Conservation (phyloP, 2,888 invertebrate genomes). For the Hemithea aestivaria region DNA sequence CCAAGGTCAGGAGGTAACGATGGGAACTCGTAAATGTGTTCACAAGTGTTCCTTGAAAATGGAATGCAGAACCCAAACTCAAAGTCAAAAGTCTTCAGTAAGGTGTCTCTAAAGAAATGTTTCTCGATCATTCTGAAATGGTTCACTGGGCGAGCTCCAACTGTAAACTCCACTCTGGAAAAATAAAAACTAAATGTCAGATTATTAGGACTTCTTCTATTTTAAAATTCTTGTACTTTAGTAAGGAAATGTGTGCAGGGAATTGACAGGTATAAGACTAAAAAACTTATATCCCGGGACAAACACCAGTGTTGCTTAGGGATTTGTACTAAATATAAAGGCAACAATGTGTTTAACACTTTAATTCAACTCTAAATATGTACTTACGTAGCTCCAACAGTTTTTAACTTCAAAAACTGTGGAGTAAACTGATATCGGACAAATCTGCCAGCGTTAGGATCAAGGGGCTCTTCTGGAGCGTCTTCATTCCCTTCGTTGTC, state of each 20-base stretch:
- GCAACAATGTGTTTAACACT: too few relatives aligned
- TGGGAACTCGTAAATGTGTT: slow-evolving; percentile 99
- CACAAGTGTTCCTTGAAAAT: slow-evolving; percentile 97
- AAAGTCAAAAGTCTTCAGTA: slow-evolving; percentile 98
- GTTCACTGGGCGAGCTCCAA: slow-evolving; percentile 94
- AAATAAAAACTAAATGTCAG: neutral
- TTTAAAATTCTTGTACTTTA: too few relatives aligned
- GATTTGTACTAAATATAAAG: too few relatives aligned
- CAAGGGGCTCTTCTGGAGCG: slow-evolving; percentile 80
- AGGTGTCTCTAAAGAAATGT: slow-evolving; percentile 95
- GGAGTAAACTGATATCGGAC: slow-evolving; percentile 99
- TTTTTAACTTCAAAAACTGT: slow-evolving; percentile 96
- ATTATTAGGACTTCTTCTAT: too few relatives aligned
- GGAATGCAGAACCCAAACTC: slow-evolving; percentile 99
- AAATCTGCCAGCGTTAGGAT: slow-evolving; percentile 96
- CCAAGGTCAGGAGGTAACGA: slow-evolving; percentile 90
- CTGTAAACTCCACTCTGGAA: slow-evolving; percentile 96
- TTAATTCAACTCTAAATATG: too few relatives aligned
- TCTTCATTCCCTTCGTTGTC: slow-evolving; percentile 67
- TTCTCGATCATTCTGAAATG: slow-evolving; percentile 99
- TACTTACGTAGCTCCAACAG: slow-evolving; percentile 97
- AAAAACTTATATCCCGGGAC: too few relatives aligned
- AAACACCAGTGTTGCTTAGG: too few relatives aligned
- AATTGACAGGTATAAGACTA: too few relatives aligned
- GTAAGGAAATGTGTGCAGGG: too few relatives aligned